Evolutionary conservation across 2,888 invertebrate genomes (phyloP).

Genomic region (Scaptomyza caliginosa): DNA sequence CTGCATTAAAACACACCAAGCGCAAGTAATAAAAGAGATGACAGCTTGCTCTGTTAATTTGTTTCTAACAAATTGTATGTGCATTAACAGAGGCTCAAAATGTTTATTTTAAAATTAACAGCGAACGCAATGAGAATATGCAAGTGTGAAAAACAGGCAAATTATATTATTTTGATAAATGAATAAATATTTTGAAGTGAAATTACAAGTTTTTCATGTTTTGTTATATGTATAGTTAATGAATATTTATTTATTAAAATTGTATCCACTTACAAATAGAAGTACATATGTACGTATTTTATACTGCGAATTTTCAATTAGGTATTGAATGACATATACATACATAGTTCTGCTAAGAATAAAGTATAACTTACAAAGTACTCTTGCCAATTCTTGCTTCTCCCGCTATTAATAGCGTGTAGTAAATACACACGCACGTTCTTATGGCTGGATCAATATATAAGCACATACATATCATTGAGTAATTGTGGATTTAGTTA

Average conservation of each 20-base stretch:
- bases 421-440: conserved; percentile 11
- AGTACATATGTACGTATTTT: conserved; percentile 57
- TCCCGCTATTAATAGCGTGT: conserved; percentile 16
- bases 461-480: conserved; percentile 20
- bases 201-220: neutral
- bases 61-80: neutral
- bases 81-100: neutral
- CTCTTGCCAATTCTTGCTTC: conserved; percentile 45
- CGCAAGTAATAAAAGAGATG: neutral
- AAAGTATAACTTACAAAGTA: conserved; percentile 57
- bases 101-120: neutral
- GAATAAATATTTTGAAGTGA: no score
- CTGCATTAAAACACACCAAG: conserved; percentile 24
- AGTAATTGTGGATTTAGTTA: conserved; percentile 21
- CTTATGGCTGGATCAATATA: conserved; percentile 24
- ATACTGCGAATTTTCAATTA: conserved; percentile 41
- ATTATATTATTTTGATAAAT: no score
- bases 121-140: neutral
- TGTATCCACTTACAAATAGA: conserved; percentile 60
- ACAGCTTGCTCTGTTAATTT: neutral
- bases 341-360: conserved; percentile 42
- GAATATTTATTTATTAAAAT: conserved; percentile 69
- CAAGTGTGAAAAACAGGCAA: no score
- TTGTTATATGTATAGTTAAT: conserved; percentile 42
- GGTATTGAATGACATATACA: conserved; percentile 44